Evolutionary conservation across 2,113 vertebrate genomes (phyloP).

Genomic region (Myiozetetes cayanensis): DNA sequence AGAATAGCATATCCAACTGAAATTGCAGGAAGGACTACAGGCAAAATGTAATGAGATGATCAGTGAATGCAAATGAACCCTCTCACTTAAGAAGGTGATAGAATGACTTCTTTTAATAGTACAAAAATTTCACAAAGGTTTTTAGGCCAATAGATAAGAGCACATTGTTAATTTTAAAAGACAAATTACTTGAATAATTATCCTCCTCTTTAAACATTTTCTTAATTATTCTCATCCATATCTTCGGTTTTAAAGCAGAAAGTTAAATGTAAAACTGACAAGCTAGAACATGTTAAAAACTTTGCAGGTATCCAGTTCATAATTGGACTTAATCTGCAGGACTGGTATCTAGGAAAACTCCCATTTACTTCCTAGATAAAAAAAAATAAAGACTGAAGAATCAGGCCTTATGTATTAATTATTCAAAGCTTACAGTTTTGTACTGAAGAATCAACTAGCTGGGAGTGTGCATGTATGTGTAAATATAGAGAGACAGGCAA

Average conservation of each 20-base stretch:
- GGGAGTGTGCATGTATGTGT: background rate
- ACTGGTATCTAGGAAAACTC: background rate
- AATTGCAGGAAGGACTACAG: conserved; percentile 1
- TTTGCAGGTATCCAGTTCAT: background rate
- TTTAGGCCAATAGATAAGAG: conserved; percentile 42
- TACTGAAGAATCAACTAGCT: background rate
- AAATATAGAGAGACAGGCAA: background rate
- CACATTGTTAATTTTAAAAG: conserved; percentile 27
- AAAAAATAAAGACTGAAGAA: background rate
- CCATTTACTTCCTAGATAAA: background rate
- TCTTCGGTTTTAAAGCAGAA: conserved; percentile 35
- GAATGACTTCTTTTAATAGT: background rate
- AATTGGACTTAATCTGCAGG: background rate
- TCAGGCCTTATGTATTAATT: background rate
- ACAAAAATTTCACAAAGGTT: background rate
- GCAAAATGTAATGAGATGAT: conserved; percentile 21
- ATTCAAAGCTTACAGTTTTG: background rate
- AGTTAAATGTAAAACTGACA: background rate
- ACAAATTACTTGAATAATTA: conserved; percentile 54
- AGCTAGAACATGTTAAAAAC: conserved; percentile 9
- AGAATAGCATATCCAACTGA: background rate
- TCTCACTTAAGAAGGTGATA: background rate
- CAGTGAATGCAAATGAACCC: conserved; percentile 34
- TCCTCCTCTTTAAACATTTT: conserved; percentile 6
- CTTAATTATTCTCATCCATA: conserved; percentile 21